Evolutionary conservation across 2,113 vertebrate species (phyloP).

Genomic region (Pseudopodoces humilis): DNA sequence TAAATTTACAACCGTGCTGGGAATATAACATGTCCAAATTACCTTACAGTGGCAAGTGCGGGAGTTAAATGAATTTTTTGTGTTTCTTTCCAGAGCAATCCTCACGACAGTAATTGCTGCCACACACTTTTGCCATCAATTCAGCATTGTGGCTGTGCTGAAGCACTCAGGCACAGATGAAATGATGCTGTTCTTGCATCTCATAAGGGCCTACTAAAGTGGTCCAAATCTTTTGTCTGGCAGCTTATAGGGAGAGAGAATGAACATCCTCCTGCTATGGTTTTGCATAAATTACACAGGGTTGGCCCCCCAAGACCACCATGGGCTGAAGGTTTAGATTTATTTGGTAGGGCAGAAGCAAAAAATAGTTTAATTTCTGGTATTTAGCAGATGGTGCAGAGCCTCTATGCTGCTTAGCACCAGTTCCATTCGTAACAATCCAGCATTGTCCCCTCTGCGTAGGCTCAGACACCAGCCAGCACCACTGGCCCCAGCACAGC

Average conservation of each 20-base stretch:
- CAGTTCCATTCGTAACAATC: not conserved
- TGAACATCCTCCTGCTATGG: not conserved
- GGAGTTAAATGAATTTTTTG: slow-evolving; percentile 25
- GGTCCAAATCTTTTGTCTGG: not conserved
- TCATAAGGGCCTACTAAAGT: not conserved
- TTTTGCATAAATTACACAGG: not conserved
- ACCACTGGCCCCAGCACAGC: not conserved
- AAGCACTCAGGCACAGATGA: not conserved
- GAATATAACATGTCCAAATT: slow-evolving; percentile 21
- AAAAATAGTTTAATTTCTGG: not conserved
- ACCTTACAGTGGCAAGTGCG: not conserved
- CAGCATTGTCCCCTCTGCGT: not conserved
- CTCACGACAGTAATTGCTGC: slow-evolving; percentile 1
- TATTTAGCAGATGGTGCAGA: not conserved
- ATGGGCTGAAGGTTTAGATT: not conserved
- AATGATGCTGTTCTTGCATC: not conserved
- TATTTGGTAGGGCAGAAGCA: not conserved
- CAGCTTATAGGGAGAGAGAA: not conserved
- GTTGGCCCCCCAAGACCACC: not conserved
- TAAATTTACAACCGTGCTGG: slow-evolving; percentile 5
- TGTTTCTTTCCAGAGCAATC: not conserved
- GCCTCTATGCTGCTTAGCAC: not conserved
- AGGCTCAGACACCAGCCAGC: not conserved
- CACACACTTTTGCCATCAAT: slow-evolving; percentile 10
- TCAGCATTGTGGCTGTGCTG: not conserved